Evolutionary conservation across 2,797 vertebrate genomes (phyloP).

Genomic region (Percopsis omiscomaycus): DNA sequence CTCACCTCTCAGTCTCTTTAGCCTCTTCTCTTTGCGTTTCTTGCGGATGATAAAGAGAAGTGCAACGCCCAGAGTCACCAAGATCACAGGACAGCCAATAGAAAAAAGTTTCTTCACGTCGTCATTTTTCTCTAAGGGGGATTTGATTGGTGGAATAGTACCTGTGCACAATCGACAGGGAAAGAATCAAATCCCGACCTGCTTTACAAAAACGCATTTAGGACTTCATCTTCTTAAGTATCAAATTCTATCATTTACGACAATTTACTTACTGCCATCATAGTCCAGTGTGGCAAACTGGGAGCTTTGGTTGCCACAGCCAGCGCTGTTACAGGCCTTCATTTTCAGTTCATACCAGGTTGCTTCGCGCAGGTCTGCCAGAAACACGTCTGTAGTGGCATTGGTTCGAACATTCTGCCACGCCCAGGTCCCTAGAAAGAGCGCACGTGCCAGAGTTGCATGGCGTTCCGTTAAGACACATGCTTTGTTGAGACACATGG

Average conservation of each 20-base stretch:
- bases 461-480: too few relatives aligned
- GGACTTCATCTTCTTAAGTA: too few relatives aligned
- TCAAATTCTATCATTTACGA: neutral
- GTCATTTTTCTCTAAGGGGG: constrained; percentile 90
- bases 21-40: constrained; percentile 96
- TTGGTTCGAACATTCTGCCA: constrained; percentile 95
- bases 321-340: constrained; percentile 97
- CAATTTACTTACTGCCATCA: constrained; percentile 88
- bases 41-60: constrained; percentile 94
- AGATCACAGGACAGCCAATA: constrained; percentile 93
- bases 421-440: constrained; percentile 83
- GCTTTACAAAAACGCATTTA: neutral
- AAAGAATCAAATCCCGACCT: neutral
- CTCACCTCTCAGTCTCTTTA: constrained; percentile 94
- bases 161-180: constrained; percentile 67
- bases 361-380: constrained; percentile 93
- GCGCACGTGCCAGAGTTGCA: neutral
- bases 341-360: constrained; percentile 99
- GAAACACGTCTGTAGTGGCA: constrained; percentile 88
- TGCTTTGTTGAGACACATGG: too few relatives aligned
- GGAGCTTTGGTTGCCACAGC: constrained; percentile 93
- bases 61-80: constrained; percentile 90
- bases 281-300: constrained; percentile 97
- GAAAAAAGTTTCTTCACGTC: constrained; percentile 98
- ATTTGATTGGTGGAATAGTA: constrained; percentile 97